These are phyloP conservation scores for Ceratosolen solmsi DNA, from an alignment of 1,140 invertebrate genomes.

Conservation along the genomic window DNA sequence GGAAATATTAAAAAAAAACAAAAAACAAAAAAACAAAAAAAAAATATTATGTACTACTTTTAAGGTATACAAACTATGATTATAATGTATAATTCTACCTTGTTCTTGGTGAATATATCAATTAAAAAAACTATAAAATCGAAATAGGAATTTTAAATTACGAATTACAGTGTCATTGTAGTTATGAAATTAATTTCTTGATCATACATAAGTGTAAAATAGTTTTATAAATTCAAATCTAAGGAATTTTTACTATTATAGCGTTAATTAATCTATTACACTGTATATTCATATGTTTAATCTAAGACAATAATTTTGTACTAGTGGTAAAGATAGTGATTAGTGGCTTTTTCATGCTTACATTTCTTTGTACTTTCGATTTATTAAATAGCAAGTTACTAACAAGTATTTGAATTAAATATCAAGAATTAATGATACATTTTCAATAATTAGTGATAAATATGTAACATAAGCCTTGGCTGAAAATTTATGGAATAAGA, in stretches of 20 bases:
- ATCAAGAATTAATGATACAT: neutral
- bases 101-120: neutral
- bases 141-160: neutral
- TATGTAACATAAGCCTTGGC: too few species aligned
- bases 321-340: conserved; percentile 18
- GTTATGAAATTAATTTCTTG: too few species aligned
- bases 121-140: neutral
- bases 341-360: neutral
- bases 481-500: too few species aligned
- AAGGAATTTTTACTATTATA: neutral
- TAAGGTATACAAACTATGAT: neutral
- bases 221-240: neutral
- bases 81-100: neutral
- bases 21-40: too few species aligned
- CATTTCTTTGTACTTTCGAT: conserved; percentile 12
- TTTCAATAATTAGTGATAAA: too few species aligned
- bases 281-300: neutral
- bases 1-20: neutral
- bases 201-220: too few species aligned
- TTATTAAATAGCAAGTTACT: neutral
- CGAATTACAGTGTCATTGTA: neutral
- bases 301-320: neutral
- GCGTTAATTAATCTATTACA: neutral
- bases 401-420: neutral
- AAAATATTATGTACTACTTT: too few species aligned